Percentiles rank a stretch among this genome's conserved stretches.
Evolutionary conservation across 1,140 invertebrate genomes (phyloP).

Genomic region (Drosophila elegans): DNA sequence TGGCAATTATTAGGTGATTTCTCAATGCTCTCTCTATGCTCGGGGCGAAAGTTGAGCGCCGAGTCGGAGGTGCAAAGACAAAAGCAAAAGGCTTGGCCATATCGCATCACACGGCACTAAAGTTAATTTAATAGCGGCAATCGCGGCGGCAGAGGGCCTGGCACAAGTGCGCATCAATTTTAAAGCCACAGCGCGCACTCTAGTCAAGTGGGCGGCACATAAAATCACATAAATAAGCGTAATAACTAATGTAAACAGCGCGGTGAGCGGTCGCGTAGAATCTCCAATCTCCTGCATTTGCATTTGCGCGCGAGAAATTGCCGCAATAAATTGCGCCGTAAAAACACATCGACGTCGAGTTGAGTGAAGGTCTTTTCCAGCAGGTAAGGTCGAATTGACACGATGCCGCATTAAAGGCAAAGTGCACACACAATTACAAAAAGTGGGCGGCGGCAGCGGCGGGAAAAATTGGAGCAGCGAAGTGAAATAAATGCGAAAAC

Average conservation of each 20-base stretch:
- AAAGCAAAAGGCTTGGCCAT: constrained; percentile 68
- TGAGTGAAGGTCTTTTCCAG: constrained; percentile 7
- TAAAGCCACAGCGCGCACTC: constrained; percentile 61
- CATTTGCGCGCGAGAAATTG: constrained; percentile 79
- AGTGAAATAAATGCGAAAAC: constrained; percentile 81
- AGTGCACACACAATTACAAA: constrained; percentile 82
- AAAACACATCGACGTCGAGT: constrained; percentile 69
- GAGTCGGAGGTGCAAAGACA: constrained; percentile 44
- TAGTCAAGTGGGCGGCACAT: constrained; percentile 51
- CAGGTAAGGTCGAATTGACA: constrained; percentile 60
- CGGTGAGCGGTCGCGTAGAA: constrained; percentile 53
- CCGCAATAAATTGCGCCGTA: constrained; percentile 76
- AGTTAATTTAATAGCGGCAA: constrained; percentile 76
- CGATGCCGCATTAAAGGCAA: constrained; percentile 68
- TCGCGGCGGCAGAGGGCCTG: constrained; percentile 39
- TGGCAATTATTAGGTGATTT: constrained; percentile 82
- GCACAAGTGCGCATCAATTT: constrained; percentile 68
- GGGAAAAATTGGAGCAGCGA: constrained; percentile 18
- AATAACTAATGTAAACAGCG: constrained; percentile 82
- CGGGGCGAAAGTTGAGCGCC: not conserved
- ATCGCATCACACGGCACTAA: constrained; percentile 75
- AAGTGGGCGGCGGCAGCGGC: constrained; percentile 50
- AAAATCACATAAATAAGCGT: constrained; percentile 75
- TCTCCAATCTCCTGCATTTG: constrained; percentile 62
- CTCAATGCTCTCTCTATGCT: constrained; percentile 47